Evolutionary conservation across 1,140 invertebrate genomes (phyloP).

Genomic region (Aphis gossypii): DNA sequence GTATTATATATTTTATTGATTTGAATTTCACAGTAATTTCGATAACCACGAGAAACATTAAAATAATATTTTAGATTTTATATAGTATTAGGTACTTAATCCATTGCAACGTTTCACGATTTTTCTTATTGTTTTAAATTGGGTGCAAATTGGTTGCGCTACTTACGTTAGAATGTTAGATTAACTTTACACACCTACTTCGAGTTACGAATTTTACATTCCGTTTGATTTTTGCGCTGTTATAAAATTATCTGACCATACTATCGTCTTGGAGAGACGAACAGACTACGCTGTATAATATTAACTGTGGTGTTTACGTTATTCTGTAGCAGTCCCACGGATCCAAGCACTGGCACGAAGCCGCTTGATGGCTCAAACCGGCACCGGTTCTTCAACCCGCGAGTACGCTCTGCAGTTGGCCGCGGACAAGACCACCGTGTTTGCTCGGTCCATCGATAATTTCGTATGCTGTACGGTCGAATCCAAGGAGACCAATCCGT

Average conservation of each 20-base stretch:
- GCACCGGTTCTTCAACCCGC: conserved; percentile 73
- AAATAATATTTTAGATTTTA: too few species aligned
- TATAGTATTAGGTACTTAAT: not conserved
- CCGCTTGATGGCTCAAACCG: conserved; percentile 68
- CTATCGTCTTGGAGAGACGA: not conserved
- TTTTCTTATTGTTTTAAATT: too few species aligned
- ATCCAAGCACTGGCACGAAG: conserved; percentile 73
- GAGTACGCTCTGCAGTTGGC: conserved; percentile 82
- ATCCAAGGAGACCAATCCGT: conserved; percentile 85
- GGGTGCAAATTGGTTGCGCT: not conserved
- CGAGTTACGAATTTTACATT: not conserved
- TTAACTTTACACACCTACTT: not conserved
- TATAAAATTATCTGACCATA: not conserved
- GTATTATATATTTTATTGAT: not conserved
- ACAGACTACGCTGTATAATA: not conserved
- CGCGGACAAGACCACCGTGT: conserved; percentile 83
- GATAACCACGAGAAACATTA: not conserved
- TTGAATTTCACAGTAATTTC: not conserved
- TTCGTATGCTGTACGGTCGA: conserved; percentile 94
- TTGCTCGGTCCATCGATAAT: conserved; percentile 89
- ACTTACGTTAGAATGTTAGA: not conserved
- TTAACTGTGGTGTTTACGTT: conserved; percentile 28
- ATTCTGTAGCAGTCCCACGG: conserved; percentile 73
- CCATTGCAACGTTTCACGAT: too few species aligned
- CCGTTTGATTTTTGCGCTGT: not conserved